Conservation (phyloP, 1,140 invertebrate genomes). For the Portunus trituberculatus region DNA sequence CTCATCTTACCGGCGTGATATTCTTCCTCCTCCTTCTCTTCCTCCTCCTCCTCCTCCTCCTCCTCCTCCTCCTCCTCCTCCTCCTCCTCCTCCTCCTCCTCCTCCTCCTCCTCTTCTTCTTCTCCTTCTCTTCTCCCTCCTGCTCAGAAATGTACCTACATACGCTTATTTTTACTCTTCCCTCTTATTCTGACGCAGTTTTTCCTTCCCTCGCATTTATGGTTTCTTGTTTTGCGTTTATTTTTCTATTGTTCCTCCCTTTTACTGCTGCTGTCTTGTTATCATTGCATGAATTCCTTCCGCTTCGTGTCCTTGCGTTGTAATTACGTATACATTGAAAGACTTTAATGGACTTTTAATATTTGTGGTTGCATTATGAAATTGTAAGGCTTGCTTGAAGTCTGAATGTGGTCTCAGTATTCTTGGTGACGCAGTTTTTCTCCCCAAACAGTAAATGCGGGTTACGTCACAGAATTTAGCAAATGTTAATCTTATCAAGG, state of each 20-base stretch:
- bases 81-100: not conserved
- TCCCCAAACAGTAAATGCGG: not conserved
- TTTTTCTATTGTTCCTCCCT: not conserved
- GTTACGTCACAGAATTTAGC: not conserved
- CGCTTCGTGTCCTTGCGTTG: not conserved
- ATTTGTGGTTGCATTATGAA: not conserved
- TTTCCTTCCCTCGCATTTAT: not conserved
- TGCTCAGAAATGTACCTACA: not conserved
- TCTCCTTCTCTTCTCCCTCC: not conserved
- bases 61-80: not conserved
- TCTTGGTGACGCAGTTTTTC: not conserved
- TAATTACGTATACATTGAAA: not conserved
- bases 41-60: not conserved
- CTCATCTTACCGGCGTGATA: not conserved
- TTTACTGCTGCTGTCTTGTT: not conserved
- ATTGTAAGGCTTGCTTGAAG: not conserved
- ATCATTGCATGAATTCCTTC: not conserved
- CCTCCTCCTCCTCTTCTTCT: conserved; percentile 23
- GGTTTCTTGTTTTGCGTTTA: not conserved
- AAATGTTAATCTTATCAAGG: conserved; percentile 12
- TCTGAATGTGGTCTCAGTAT: not conserved
- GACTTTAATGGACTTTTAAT: not conserved
- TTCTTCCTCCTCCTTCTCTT: not conserved
- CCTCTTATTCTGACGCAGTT: not conserved
- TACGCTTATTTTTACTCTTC: not conserved